Evolutionary conservation across 2,113 vertebrate genomes (phyloP).

Genomic region (Gambusia holbrooki): DNA sequence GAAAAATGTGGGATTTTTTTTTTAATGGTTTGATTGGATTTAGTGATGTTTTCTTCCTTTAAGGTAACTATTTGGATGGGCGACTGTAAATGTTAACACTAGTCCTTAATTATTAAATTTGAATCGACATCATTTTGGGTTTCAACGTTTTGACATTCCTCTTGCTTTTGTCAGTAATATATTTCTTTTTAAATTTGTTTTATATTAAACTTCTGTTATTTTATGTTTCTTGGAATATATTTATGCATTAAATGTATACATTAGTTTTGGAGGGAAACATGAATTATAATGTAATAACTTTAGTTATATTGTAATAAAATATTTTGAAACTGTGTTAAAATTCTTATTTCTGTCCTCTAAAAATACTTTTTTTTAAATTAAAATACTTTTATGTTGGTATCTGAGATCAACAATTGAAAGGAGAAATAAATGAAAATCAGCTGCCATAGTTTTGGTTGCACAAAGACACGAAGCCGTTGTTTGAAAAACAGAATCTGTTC

Average conservation of each 20-base stretch:
- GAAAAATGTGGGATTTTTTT: not conserved
- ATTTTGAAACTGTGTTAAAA: constrained; percentile 12
- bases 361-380: not conserved
- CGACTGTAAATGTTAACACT: not conserved
- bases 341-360: not conserved
- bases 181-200: constrained; percentile 43
- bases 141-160: constrained; percentile 52
- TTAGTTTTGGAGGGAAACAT: constrained; percentile 27
- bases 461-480: not conserved
- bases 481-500: not conserved
- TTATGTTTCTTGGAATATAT: constrained; percentile 59
- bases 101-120: not conserved
- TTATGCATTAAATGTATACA: constrained; percentile 69
- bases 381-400: not conserved
- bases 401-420: not conserved
- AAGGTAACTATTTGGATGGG: not conserved
- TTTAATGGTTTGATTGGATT: constrained; percentile 1
- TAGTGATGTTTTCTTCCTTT: constrained; percentile 1
- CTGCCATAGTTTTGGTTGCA: not conserved
- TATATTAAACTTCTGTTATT: constrained; percentile 58
- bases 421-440: not conserved
- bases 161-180: constrained; percentile 39
- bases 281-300: constrained; percentile 51
- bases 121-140: constrained; percentile 33
- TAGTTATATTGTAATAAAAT: constrained; percentile 69